A percentile compares a stretch with the other conserved stretches of the same genome.
Evolutionary conservation across 2,797 vertebrate genomes (phyloP).

Genomic region (Poecile montanus): DNA sequence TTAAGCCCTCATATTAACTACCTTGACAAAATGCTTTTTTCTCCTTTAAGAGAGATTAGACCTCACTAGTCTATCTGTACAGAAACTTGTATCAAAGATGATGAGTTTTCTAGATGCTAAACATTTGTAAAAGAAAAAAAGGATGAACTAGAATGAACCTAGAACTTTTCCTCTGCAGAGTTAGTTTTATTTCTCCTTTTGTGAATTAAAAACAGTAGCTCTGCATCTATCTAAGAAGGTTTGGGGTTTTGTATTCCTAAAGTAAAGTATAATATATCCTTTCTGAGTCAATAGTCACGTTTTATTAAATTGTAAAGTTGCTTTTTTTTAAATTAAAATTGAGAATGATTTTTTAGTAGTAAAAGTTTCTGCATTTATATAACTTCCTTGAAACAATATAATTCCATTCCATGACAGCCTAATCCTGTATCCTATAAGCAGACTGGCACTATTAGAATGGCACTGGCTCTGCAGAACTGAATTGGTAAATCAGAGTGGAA

Average conservation of each 20-base stretch:
- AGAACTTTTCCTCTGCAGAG: neutral
- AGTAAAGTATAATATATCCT: neutral
- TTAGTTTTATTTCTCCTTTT: neutral
- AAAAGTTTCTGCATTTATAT: neutral
- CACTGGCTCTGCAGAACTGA: neutral
- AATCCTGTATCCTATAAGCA: neutral
- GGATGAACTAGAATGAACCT: neutral
- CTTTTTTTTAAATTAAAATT: neutral
- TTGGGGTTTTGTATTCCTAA: neutral
- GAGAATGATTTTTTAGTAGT: neutral
- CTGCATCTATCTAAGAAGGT: neutral
- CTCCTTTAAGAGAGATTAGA: neutral
- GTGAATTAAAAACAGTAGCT: neutral
- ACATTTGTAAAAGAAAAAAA: neutral
- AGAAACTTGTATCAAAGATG: neutral
- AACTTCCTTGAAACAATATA: neutral
- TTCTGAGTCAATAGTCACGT: neutral
- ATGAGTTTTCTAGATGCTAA: neutral
- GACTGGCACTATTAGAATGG: neutral
- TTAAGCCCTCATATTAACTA: neutral
- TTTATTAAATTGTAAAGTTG: neutral
- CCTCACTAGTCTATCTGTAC: neutral
- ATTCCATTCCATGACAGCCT: neutral
- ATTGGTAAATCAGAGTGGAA: neutral
- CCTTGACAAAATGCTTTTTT: neutral